Base-by-base conservation (phyloP, 2,113 vertebrate species). In the Proterorhinus semilunaris region DNA sequence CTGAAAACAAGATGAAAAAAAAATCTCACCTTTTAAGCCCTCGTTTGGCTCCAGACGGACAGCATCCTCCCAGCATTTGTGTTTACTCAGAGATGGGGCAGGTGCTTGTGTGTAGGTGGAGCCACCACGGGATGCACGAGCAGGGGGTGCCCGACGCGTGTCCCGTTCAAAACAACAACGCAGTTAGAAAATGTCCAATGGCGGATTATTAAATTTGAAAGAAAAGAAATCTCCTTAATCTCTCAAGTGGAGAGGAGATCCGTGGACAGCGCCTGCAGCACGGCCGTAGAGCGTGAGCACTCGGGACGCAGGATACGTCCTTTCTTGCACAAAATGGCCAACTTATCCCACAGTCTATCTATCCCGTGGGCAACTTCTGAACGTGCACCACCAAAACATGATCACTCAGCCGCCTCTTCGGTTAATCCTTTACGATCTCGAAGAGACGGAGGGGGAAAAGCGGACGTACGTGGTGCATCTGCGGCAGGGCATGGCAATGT, bases 191-290 rank as follows among this genome's bases (percentile, higher is more conserved):
- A 17, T 55, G 10, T 10, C 17, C 36, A 36, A 36, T 4, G 27
- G 4, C 4, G 27, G 4, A 36, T 6, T 27, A 27, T 6, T 5
- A 13, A 13, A 13, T 36, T 5, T 5, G 12, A 12, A 59, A n/a
- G n/a, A 15, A 6, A 13, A n/a, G 72, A 62, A 62, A 17, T 9
- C 68, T 81, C 62, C 70, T 42, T 9, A 53, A 48, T 48, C 51
- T 77, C 79, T 92, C 86, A 90, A 50, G 85, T 88, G 17, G 88
- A 88, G 83, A 88, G 90, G 10, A 91, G 82, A 73, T 91, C 87
- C 1, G 69, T 72, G 63, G 83, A 78, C 53, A 79, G 80, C 74
- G 84, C 80, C 72, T 77, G 90, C 85, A 80, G 85, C 90, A 91
- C 91, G 86, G 76, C 90, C 80, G 75, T 65, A 77, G 13, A 74